Percentiles rank a stretch among this genome's conserved stretches.
Evolutionary conservation across 2,888 invertebrate species (phyloP).

Genomic region (Dolichopus griseipennis): DNA sequence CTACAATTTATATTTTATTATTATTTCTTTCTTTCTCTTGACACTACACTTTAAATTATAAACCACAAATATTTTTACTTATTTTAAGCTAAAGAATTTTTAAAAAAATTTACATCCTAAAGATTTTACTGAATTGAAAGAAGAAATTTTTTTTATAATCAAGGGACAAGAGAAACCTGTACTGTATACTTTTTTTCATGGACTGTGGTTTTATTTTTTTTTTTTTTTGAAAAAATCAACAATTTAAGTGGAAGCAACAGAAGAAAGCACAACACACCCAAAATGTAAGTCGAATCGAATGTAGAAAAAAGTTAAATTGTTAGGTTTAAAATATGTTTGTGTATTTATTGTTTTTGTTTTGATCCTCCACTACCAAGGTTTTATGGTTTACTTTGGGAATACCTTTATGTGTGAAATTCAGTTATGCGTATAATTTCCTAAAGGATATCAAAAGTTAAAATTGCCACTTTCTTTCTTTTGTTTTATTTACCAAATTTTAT

Average conservation of each 20-base stretch:
- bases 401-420: constrained; percentile 10
- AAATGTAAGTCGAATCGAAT: neutral
- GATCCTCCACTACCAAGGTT: neutral
- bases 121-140: too few species aligned
- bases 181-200: too few species aligned
- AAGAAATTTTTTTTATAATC: too few species aligned
- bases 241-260: too few species aligned
- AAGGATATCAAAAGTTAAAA: neutral
- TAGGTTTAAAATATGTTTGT: neutral
- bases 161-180: too few species aligned
- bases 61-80: neutral
- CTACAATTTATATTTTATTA: too few species aligned
- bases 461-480: neutral
- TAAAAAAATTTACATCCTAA: too few species aligned
- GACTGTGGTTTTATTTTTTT: too few species aligned
- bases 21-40: too few species aligned
- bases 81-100: neutral
- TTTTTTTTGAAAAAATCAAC: too few species aligned
- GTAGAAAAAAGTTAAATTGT: too few species aligned
- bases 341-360: neutral
- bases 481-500: neutral
- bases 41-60: neutral
- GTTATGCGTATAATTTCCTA: constrained; percentile 9
- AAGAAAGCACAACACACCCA: neutral
- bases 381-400: constrained; percentile 8